Percentiles rank a stretch among this genome's conserved stretches.
Conservation (phyloP, 2,113 vertebrate species). For the Peromyscus leucopus region DNA sequence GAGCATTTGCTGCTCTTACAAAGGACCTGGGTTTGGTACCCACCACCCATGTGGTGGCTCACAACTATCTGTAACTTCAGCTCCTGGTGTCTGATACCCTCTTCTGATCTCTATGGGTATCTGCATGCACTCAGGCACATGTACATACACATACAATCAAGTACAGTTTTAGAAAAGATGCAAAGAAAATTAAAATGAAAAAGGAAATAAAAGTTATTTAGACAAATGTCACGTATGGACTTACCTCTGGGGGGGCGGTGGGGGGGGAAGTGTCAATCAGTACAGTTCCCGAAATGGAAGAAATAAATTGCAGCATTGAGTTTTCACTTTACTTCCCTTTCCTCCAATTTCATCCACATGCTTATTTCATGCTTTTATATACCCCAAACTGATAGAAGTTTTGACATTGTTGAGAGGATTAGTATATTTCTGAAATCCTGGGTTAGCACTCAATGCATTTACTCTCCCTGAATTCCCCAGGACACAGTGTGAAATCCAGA, state of each 20-base stretch:
- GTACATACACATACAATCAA: not conserved
- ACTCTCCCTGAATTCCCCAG: not conserved
- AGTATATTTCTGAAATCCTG: slow-evolving; percentile 1
- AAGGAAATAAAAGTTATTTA: not conserved
- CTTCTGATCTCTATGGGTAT: not conserved
- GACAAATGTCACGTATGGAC: not conserved
- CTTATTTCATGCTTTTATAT: slow-evolving; percentile 34
- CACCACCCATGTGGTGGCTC: not conserved
- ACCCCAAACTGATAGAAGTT: not conserved
- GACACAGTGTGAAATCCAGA: not conserved
- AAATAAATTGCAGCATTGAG: not conserved
- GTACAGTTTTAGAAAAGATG: not conserved
- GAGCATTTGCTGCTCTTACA: not conserved
- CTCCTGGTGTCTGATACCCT: not conserved
- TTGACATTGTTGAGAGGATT: not conserved
- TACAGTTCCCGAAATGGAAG: slow-evolving; percentile 37
- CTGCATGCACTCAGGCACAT: not conserved
- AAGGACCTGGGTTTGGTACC: not conserved
- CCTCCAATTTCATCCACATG: not conserved
- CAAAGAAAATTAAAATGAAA: not conserved
- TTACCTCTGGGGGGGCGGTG: too few species aligned
- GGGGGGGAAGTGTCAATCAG: too few species aligned
- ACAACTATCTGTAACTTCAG: not conserved
- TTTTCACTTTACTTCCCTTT: not conserved
- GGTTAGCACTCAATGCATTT: not conserved